Evolutionary conservation across 1,140 invertebrate species (phyloP).

Genomic region (Vanessa tameamea): DNA sequence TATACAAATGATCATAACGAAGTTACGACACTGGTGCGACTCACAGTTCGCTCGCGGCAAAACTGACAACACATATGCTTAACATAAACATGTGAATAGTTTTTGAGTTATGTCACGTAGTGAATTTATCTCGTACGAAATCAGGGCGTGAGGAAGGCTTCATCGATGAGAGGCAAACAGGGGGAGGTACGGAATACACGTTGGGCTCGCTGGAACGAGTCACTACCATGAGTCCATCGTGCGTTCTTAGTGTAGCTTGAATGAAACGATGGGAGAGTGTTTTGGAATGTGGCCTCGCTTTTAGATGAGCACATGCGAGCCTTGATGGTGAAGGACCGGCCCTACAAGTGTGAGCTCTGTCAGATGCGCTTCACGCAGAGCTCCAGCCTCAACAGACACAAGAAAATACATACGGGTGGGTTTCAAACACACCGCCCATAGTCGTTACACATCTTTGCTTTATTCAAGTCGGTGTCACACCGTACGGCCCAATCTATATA

Average conservation of each 20-base stretch:
- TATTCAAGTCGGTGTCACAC: not conserved
- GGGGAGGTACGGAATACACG: slow-evolving; percentile 72
- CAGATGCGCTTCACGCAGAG: slow-evolving; percentile 89
- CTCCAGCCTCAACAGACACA: slow-evolving; percentile 90
- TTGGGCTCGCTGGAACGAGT: slow-evolving; percentile 37
- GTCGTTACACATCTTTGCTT: slow-evolving; percentile 12
- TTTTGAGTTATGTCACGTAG: slow-evolving; percentile 74
- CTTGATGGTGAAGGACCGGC: slow-evolving; percentile 83
- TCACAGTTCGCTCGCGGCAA: slow-evolving; percentile 50
- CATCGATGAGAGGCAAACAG: slow-evolving; percentile 70
- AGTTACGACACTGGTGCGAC: slow-evolving; percentile 66
- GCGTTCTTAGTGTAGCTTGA: slow-evolving; percentile 52
- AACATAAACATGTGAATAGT: slow-evolving; percentile 76
- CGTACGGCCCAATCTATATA: not conserved
- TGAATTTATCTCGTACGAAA: slow-evolving; percentile 44
- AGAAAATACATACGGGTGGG: slow-evolving; percentile 89
- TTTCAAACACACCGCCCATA: slow-evolving; percentile 69
- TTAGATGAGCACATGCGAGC: slow-evolving; percentile 81
- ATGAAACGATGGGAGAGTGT: slow-evolving; percentile 38
- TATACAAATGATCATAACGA: slow-evolving; percentile 36
- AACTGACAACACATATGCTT: slow-evolving; percentile 73
- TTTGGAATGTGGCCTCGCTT: slow-evolving; percentile 69
- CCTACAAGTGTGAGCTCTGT: slow-evolving; percentile 89
- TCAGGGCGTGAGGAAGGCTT: slow-evolving; percentile 74
- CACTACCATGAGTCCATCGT: slow-evolving; percentile 44